These are phyloP conservation scores for Trichonephila inaurata DNA, from an alignment of 1,140 invertebrate genomes.

Conservation along the genomic window DNA sequence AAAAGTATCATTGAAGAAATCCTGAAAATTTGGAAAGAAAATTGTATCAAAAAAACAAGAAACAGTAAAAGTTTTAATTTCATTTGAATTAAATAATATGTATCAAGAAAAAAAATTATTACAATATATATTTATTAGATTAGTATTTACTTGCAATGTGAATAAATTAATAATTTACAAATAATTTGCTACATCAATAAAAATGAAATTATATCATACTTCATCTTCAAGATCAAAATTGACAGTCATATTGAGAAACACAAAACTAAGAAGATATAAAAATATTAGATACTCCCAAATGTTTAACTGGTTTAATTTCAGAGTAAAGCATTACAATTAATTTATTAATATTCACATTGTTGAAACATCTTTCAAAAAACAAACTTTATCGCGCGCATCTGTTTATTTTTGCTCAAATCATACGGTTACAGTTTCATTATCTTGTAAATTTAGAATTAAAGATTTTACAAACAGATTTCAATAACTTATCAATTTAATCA, in stretches of 20 bases:
- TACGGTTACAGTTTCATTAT: no score
- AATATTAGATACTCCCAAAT: no score
- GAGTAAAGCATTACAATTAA: no score
- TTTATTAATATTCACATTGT: not conserved
- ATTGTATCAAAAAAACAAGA: not conserved
- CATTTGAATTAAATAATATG: not conserved
- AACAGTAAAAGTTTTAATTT: not conserved
- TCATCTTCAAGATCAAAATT: constrained; percentile 43
- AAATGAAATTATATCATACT: not conserved
- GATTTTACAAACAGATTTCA: no score
- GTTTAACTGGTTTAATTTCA: no score
- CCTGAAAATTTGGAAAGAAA: not conserved
- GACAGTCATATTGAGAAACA: constrained; percentile 4
- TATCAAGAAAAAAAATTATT: not conserved
- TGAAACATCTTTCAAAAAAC: not conserved
- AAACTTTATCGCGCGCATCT: not conserved
- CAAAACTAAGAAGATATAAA: no score
- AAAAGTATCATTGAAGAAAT: constrained; percentile 50
- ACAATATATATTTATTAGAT: not conserved
- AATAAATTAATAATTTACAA: no score
- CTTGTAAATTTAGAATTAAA: no score
- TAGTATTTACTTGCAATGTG: not conserved
- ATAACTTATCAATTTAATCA: no score
- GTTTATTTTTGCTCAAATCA: not conserved
- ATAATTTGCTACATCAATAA: not conserved